Evolutionary conservation across 2,113 vertebrate genomes (phyloP).

Genomic region (Uria lomvia): DNA sequence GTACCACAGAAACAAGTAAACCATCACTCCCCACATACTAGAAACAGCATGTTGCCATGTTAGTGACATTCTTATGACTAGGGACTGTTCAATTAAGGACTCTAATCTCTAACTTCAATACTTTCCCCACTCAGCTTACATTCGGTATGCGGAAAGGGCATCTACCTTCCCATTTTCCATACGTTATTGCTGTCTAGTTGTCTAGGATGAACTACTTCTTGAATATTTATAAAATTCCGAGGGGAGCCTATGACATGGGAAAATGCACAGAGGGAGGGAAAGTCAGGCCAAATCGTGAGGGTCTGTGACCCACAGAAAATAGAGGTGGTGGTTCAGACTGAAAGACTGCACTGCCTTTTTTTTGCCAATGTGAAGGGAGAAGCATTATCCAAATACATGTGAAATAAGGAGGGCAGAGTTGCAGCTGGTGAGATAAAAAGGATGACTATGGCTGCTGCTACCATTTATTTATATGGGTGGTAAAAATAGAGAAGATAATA

Average conservation of each 20-base stretch:
- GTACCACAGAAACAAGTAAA: neutral
- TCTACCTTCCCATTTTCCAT: neutral
- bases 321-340: neutral
- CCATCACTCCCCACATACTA: neutral
- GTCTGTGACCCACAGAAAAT: neutral
- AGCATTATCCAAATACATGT: neutral
- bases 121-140: neutral
- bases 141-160: neutral
- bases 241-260: fast-evolving
- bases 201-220: neutral
- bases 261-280: neutral
- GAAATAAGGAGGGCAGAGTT: neutral
- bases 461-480: neutral
- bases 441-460: neutral
- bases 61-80: neutral
- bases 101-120: neutral
- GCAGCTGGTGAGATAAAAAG: neutral
- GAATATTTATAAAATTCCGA: neutral
- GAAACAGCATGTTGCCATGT: neutral
- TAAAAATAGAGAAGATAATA: neutral
- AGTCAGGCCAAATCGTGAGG: fast-evolving
- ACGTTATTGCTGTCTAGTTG: neutral
- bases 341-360: neutral
- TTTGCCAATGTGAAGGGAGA: neutral
- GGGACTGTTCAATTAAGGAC: neutral